Percentiles rank a stretch among this genome's conserved stretches.
These are phyloP conservation scores for Tenualosa ilisha DNA, from an alignment of 2,797 vertebrate species.

Conservation along the genomic window DNA sequence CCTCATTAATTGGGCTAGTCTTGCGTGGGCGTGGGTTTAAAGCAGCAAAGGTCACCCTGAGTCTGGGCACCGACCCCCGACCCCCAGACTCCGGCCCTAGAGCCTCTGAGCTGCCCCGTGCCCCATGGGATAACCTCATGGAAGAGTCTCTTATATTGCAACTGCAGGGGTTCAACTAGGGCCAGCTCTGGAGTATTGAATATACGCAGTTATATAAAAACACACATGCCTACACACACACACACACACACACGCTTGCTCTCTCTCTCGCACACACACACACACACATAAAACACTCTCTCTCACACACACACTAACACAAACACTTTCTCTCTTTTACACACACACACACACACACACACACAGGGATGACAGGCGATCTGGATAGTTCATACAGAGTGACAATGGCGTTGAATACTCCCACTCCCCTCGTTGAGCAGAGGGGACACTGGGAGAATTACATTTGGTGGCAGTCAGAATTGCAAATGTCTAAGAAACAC, in stretches of 20 bases:
- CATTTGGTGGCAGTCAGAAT: conserved; percentile 60
- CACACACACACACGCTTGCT: background rate
- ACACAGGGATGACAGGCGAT: conserved; percentile 41
- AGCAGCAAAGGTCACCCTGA: background rate
- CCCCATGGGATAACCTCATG: background rate
- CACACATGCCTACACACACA: background rate
- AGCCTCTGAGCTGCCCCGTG: background rate
- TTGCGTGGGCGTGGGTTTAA: background rate
- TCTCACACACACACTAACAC: background rate
- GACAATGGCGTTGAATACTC: conserved; percentile 53
- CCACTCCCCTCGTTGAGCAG: conserved; percentile 30
- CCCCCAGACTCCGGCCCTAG: too few species aligned
- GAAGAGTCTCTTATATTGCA: background rate
- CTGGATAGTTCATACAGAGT: conserved; percentile 49
- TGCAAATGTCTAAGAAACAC: conserved; percentile 56
- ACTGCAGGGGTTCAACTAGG: background rate
- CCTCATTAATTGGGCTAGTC: background rate
- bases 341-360: background rate
- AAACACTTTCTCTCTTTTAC: background rate
- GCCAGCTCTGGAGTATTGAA: background rate
- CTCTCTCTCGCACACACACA: background rate
- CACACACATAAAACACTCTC: background rate
- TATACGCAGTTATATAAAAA: too few species aligned
- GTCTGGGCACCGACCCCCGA: background rate
- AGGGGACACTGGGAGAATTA: conserved; percentile 47